Evolutionary conservation across 2,888 invertebrate species (phyloP), one percentile per base, ranked within the genome.

Genomic region (Dryomyza anilis): DNA sequence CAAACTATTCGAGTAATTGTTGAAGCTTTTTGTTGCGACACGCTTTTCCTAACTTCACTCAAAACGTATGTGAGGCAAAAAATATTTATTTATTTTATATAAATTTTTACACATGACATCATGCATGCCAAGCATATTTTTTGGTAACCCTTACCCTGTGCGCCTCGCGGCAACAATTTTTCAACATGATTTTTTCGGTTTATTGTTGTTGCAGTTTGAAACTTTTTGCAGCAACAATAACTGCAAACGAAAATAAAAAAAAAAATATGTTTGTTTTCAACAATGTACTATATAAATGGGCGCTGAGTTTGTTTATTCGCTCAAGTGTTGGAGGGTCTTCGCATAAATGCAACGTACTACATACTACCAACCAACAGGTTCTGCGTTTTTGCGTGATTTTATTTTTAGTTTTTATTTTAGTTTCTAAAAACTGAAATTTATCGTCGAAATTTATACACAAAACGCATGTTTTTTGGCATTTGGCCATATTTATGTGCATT

Each of bases 391-490:
- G 27, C 29, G n/a, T 21, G 21, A 21, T 46, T 46, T 33, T 53
- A 14, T n/a, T n/a, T n/a, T n/a, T n/a, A n/a, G n/a, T n/a, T n/a
- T n/a, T n/a, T n/a, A n/a, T n/a, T n/a, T n/a, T n/a, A n/a, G n/a
- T 23, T 46, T 45, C 58, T 46, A 58, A 30, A 58, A 58, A 46
- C 65, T 30, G 63, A 71, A 75, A 75, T 74, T 75, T 76, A 76
- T 76, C 71, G 69, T 67, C 63, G 71, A 70, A 70, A 75, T 73
- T 74, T 73, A 64, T 73, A 72, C 72, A 72, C 67, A 63, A 69
- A 76, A 69, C 75, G 75, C 75, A 76, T 75, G 75, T 76, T 74
- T n/a, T n/a, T 73, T 76, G 75, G 74, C 75, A 73, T 74, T 68
- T 72, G 71, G 68, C 75, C 76, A 75, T 76, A 73, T 72, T 64